Evolutionary conservation across 2,888 invertebrate species (phyloP).

Genomic region (Athalia rosae): DNA sequence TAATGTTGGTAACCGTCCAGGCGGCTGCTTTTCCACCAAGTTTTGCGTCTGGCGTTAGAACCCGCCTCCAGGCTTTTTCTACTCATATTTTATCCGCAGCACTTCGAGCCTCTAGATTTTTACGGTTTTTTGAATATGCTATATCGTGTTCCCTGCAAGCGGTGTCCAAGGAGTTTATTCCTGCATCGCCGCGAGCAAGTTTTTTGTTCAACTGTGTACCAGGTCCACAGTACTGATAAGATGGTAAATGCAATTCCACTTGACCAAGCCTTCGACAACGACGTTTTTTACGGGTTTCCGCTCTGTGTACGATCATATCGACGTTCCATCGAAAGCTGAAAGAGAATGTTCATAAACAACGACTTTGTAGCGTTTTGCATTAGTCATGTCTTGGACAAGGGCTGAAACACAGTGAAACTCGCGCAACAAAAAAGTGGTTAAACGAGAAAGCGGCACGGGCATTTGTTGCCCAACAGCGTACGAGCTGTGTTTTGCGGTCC

Average conservation of each 20-base stretch:
- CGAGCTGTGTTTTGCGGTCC: slow-evolving; percentile 56
- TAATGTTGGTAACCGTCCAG: slow-evolving; percentile 58
- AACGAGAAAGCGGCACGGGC: slow-evolving; percentile 51
- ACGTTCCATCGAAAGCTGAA: slow-evolving; percentile 22
- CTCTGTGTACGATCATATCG: slow-evolving; percentile 8
- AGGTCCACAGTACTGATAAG: slow-evolving; percentile 62
- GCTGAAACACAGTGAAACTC: background rate
- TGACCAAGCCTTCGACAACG: slow-evolving; percentile 46
- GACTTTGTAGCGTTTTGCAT: background rate
- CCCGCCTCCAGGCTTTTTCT: slow-evolving; percentile 62
- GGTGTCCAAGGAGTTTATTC: slow-evolving; percentile 59
- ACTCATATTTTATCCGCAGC: slow-evolving; percentile 64
- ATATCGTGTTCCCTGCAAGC: slow-evolving; percentile 60
- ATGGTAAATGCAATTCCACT: slow-evolving; percentile 53
- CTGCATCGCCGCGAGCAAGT: slow-evolving; percentile 48
- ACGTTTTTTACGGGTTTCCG: slow-evolving; percentile 25
- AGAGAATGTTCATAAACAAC: background rate
- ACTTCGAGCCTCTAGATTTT: slow-evolving; percentile 55
- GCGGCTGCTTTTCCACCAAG: slow-evolving; percentile 63
- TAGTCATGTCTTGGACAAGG: background rate
- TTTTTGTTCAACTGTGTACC: slow-evolving; percentile 56
- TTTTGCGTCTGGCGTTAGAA: slow-evolving; percentile 59
- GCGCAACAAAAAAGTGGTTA: background rate
- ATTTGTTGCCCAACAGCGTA: slow-evolving; percentile 57
- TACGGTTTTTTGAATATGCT: slow-evolving; percentile 52